Evolutionary conservation across 2,113 vertebrate genomes (phyloP), one percentile per base, ranked within the genome.

Genomic region (Gila orcuttii): DNA sequence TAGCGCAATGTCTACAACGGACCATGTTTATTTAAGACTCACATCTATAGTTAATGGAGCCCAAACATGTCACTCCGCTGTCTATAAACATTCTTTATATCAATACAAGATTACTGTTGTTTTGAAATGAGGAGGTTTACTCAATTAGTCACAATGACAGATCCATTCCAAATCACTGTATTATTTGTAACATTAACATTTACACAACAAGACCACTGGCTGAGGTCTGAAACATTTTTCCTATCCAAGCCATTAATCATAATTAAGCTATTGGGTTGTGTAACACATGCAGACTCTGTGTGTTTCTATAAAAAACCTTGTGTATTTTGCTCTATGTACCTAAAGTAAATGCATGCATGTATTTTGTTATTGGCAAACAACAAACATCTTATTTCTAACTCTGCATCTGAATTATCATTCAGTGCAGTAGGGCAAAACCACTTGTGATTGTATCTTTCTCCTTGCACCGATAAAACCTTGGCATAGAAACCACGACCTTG

Each of bases 21-120:
- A 69, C 50, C 33, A 1, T 73, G 66, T 83, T 83, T 83, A 73
- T 57, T 73, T 83, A 71, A 83, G 81, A 83, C 47, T 74, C 68
- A 73, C 68, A 69, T 83, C 21, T 50, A 52, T 68, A 68, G 79
- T 82, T 68, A 68, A 36, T 47, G 80, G 45, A 82, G 28, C 45
- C 45, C 64, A 73, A 59, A 73, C 82, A 83, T 59, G 50, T 83
- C 31, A 74, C 68, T 73, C 50, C 0, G 12, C 10, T 55, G 82
- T 83, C 68, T 59, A 42, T 33, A 82, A 68, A 36, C 62, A 82
- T 82, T 62, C 79, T 82, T 82, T 82, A 69, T 52, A 50, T 69
- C 45, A 69, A 82, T 82, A 15, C 62, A 33, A 69, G 62, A 69
- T 23, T 64, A 69, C 64, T 52, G 45, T 45, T 82, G 62, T 33